Base-by-base conservation (phyloP, 2,797 vertebrate species). In the Halcyon leucocephala region DNA sequence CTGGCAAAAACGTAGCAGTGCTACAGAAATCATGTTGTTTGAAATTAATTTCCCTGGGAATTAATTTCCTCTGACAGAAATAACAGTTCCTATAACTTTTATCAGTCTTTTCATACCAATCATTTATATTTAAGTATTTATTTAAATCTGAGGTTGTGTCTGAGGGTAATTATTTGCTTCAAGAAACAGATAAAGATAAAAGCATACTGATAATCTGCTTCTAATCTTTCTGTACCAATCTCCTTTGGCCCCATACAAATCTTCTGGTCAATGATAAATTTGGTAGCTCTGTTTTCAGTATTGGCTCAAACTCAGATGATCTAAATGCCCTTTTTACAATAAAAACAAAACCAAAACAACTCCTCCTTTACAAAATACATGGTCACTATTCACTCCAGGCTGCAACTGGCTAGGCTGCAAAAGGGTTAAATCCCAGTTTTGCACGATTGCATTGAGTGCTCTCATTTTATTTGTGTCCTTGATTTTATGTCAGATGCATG, bases 201-300 rank as follows among this genome's bases (percentile, higher is more conserved):
- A 96, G 57, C 81, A 84, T 86, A 62, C 44, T 86, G 67, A 88
- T 96, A 96, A 96, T 94, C 94, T 96, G 85, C 61, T 86, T 80
- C 88, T 96, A 95, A 96, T 96, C 94, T 93, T 67, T 86, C 96
- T 90, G 91, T 95, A 92, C 94, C 96, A 93, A 96, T 17, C 91
- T 95, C 93, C 91, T 73, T 92, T 88, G 88, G 94, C 81, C 82
- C 91, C 86, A 93, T 67, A 93, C 83, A 95, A 91, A 95, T 91
- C 77, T 95, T 95, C 51, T 95, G 55, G 64, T 82, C 82, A 86
- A 61, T 93, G 94, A 95, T 93, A 95, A 95, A 89, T 95, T 89
- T 70, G 71, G 77, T 58, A 84, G 80, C 73, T 90, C 85, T 93
- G 55, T 91, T 95, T 95, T 82, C 77, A 86, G 66, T 58, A 93